phyloP scores from a whole-genome alignment of 2,888 invertebrate species.

The Ennomos erosarius region DNA sequence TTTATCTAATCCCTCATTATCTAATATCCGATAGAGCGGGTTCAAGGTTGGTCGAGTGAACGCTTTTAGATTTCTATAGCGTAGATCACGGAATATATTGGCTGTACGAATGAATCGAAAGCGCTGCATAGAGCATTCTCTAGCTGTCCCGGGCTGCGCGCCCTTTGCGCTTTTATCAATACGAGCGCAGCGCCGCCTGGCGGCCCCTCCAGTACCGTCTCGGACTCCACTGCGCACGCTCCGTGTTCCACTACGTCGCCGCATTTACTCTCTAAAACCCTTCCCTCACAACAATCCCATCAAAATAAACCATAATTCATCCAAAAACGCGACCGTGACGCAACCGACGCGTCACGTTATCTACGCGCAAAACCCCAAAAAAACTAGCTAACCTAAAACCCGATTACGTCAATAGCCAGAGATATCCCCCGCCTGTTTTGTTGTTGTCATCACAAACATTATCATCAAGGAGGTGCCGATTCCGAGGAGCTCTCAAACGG shows the following conservation, averaged over 20 bases:
- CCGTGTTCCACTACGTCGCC: conserved; percentile 68
- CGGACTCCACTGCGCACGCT: conserved; percentile 77
- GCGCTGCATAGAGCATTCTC: conserved; percentile 46
- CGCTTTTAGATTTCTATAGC: conserved; percentile 13
- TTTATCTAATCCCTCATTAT: conserved; percentile 66
- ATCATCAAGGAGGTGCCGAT: conserved; percentile 27
- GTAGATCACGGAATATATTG: neutral
- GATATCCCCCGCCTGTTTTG: conserved; percentile 40
- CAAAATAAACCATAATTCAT: conserved; percentile 55
- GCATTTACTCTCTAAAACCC: conserved; percentile 66
- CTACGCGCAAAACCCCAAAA: conserved; percentile 42
- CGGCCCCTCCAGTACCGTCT: conserved; percentile 66
- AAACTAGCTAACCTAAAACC: conserved; percentile 53
- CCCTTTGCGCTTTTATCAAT: conserved; percentile 81
- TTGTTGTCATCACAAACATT: conserved; percentile 38
- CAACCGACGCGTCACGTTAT: conserved; percentile 18
- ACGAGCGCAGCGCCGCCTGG: conserved; percentile 71
- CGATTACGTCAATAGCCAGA: conserved; percentile 64
- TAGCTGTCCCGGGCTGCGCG: conserved; percentile 50
- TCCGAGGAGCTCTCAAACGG: conserved; percentile 59
- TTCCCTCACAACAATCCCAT: conserved; percentile 67
- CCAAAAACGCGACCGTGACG: conserved; percentile 41
- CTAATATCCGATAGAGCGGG: conserved; percentile 73
- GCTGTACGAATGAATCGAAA: conserved; percentile 7
- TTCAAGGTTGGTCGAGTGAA: conserved; percentile 75